Percentiles rank a stretch among this genome's conserved stretches.
Evolutionary conservation across 2,113 vertebrate species (phyloP).

Genomic region (Boulengeromyrus knoepffleri): DNA sequence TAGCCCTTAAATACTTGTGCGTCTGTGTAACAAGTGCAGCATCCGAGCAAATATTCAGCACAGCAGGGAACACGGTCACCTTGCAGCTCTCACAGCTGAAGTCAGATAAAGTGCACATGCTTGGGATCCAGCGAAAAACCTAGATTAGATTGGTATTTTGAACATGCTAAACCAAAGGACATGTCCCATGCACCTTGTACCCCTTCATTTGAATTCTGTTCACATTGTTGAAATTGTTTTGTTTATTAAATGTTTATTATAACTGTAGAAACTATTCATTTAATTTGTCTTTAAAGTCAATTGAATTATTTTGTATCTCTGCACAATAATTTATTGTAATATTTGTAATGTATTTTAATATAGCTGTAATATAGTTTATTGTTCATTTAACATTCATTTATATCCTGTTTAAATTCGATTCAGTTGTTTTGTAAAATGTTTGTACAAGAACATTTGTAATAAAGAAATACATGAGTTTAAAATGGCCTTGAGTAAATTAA

Average conservation of each 20-base stretch:
- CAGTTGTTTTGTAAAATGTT: neutral
- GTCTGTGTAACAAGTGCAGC: neutral
- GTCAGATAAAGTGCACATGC: neutral
- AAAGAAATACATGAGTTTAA: neutral
- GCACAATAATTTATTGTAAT: neutral
- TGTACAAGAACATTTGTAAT: neutral
- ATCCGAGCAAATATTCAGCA: neutral
- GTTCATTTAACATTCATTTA: neutral
- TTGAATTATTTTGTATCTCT: neutral
- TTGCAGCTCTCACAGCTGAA: neutral
- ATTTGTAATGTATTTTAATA: neutral
- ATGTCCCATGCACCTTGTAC: neutral
- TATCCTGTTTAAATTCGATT: neutral
- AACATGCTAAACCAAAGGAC: neutral
- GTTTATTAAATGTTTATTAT: neutral
- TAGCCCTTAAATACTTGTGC: neutral
- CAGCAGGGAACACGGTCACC: neutral
- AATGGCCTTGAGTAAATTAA: neutral
- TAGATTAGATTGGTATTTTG: neutral
- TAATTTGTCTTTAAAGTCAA: neutral
- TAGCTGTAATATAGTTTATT: neutral
- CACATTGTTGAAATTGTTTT: neutral
- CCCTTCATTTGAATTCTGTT: neutral
- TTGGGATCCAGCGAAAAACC: neutral
- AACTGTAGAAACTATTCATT: neutral